Conservation (phyloP, 2,113 vertebrate species). For the Nycticorax nycticorax region DNA sequence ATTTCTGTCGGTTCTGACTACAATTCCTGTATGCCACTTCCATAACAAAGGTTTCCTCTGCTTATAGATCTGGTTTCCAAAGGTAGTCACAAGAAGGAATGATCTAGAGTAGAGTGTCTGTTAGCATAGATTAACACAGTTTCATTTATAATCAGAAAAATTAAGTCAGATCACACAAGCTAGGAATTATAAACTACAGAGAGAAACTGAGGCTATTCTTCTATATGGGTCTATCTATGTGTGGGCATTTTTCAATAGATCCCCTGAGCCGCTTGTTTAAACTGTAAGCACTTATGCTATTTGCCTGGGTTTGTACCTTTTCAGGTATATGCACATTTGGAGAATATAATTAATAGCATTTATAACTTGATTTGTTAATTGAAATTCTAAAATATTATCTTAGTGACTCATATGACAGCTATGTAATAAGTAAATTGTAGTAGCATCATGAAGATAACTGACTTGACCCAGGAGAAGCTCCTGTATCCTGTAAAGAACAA, state of each 20-base stretch:
- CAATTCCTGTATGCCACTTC: neutral
- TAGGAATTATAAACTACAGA: neutral
- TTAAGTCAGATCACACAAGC: neutral
- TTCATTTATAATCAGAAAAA: neutral
- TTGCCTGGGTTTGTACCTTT: neutral
- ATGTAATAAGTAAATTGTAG: neutral
- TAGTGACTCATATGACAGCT: neutral
- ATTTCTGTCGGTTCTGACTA: neutral
- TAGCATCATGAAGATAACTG: neutral
- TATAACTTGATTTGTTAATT: neutral
- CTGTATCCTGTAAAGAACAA: neutral
- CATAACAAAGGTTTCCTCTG: neutral
- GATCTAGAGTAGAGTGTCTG: neutral
- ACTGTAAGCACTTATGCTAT: neutral
- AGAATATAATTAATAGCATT: neutral
- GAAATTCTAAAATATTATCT: neutral
- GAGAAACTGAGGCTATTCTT: neutral
- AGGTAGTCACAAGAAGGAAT: neutral
- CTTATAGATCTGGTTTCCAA: neutral
- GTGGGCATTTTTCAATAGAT: neutral
- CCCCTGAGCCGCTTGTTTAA: neutral
- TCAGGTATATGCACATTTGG: neutral
- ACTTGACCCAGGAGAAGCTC: neutral
- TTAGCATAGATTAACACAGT: neutral
- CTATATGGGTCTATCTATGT: neutral